phyloP scores from a whole-genome alignment of 2,797 vertebrate genomes.

The Limnodromus scolopaceus region DNA sequence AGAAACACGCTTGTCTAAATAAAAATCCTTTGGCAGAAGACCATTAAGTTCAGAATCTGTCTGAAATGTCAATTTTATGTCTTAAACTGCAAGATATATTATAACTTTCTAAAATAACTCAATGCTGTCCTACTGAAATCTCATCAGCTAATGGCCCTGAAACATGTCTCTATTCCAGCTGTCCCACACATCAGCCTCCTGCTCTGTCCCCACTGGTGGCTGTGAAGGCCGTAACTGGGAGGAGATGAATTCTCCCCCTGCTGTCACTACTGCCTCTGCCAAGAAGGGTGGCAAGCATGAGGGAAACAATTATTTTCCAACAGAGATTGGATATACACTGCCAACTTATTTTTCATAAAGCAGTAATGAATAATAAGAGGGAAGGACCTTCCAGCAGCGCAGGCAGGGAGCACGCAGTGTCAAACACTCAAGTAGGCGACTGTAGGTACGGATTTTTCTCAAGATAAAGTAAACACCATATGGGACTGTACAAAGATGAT shows the following conservation, averaged over 20 bases:
- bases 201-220: accelerated
- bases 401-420: background rate
- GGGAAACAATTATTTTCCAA: background rate
- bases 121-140: background rate
- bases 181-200: background rate
- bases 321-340: background rate
- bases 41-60: background rate
- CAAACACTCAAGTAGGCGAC: background rate
- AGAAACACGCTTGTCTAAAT: background rate
- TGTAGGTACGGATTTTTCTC: background rate
- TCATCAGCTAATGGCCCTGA: background rate
- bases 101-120: background rate
- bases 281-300: background rate
- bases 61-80: background rate
- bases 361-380: background rate
- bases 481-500: background rate
- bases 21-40: background rate
- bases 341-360: background rate
- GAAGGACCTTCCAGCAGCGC: background rate
- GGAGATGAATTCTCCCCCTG: background rate
- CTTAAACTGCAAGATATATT: background rate
- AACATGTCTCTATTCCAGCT: background rate
- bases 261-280: background rate
- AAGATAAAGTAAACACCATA: background rate
- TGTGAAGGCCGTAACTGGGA: background rate